Evolutionary conservation across 2,113 vertebrate genomes (phyloP), one percentile per base, ranked within the genome.

Genomic region (Bagarius yarrelli): DNA sequence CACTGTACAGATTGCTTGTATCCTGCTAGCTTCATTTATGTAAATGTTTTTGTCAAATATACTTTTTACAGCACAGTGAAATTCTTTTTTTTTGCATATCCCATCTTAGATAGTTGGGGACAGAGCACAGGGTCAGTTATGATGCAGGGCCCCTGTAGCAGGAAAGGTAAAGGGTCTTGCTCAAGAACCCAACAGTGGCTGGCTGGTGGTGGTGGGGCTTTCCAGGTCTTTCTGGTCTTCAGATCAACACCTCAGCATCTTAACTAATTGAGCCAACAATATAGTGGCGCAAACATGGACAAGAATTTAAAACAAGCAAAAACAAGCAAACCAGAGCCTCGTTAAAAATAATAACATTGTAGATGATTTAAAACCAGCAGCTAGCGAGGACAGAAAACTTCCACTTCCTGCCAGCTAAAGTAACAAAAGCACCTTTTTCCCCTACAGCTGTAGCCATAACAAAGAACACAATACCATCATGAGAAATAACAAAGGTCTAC

Each of bases 381-480:
- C 21, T 14, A 44, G 4, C 0, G 12, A 25, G 36, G 47, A 47
- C 34, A 64, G 81, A 79, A 55, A 21, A 57, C 16, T 32, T 34
- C 15, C 4, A 77, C 82, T 89, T 89, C 87, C 85, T 87, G 67
- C 50, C 85, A 88, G 85, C 82, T 89, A 63, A 78, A 80, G 71
- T 78, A 66, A 82, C 13, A 67, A 89, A 86, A 87, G 59, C 8
- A 19, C 56, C 32, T 73, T 52, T 81, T 57, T 67, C 74, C n/a
- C 15, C 59, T 11, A 47, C 25, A 84, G 81, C 66, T 71, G 66
- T 36, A 82, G 30, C 47, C 76, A 44, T 69, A 83, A 78, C 14
- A 80, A 53, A 34, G 76, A 79, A 72, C 72, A 74, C 47, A 85
- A 55, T 47, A 40, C 64, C 25, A 78, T 11, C 66, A 59, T 2